Conservation (phyloP, 2,888 invertebrate genomes). For the Pimpla rufipes region DNA sequence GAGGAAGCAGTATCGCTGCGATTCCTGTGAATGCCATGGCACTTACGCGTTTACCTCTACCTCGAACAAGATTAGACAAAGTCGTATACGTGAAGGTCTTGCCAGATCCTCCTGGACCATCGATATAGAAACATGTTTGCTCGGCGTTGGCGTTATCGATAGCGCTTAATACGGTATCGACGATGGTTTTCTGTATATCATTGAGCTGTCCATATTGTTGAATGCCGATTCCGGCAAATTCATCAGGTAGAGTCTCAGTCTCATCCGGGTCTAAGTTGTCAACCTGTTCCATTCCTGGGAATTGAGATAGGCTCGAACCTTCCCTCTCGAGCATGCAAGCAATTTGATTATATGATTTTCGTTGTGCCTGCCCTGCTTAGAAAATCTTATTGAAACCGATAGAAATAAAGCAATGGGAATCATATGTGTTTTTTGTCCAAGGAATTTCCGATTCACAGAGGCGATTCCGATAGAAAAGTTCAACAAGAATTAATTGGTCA, state of each 20-base stretch:
- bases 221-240: slow-evolving; percentile 28
- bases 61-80: slow-evolving; percentile 62
- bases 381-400: no score
- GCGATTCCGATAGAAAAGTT: no score
- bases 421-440: no score
- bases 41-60: slow-evolving; percentile 56
- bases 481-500: no score
- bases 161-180: slow-evolving; percentile 67
- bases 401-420: no score
- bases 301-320: slow-evolving; percentile 65
- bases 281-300: slow-evolving; percentile 54
- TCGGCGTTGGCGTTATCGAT: not conserved
- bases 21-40: slow-evolving; percentile 79
- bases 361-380: slow-evolving; percentile 39
- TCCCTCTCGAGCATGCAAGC: slow-evolving; percentile 48
- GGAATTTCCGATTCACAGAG: no score
- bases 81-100: slow-evolving; percentile 77
- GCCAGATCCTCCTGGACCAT: slow-evolving; percentile 1
- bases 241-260: not conserved
- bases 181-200: slow-evolving; percentile 66
- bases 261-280: slow-evolving; percentile 1
- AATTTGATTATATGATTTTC: slow-evolving; percentile 54
- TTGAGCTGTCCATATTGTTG: slow-evolving; percentile 63
- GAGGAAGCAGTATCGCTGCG: slow-evolving; percentile 77
- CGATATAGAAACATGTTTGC: not conserved